Evolutionary conservation across 2,113 vertebrate genomes (phyloP), one percentile per base, ranked within the genome.

Genomic region (Xiphorhynchus elegans): DNA sequence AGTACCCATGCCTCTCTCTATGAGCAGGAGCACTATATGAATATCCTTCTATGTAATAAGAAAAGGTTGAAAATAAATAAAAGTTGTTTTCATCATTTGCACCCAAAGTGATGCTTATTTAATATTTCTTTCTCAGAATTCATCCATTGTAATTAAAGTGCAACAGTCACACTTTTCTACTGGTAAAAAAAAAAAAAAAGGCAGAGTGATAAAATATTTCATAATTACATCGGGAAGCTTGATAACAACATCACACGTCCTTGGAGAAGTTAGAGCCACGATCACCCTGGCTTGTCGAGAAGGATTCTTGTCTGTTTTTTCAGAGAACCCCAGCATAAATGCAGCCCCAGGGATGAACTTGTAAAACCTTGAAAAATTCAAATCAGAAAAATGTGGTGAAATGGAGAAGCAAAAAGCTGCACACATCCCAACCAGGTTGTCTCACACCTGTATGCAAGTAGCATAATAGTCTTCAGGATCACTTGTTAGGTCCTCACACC

Each of bases 151-250:
- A 88, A 77, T 63, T 47, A 77, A 90, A 88, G 63, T 53, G 25
- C 39, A 75, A 89, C 6, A 24, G 17, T 52, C 28, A 58, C 20
- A n/a, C 13, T 72, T 84, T 80, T 55, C 39, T 60, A 72, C 44
- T 58, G 53, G 42, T 18, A 47, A 77, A 68, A 25, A 46, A 46
- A 46, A 44, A 44, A 44, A 42, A 67, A 49, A 74, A 4, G 49
- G 24, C 17, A 64, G 25, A 73, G 18, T 7, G 2, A 68, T 33
- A 69, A 70, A 88, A 78, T 77, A 82, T 40, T 75, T 79, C 49
- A 52, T 72, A 89, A 46, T 97, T 98, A 98, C 98, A 80, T 63
- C 84, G 89, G 98, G 98, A 77, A 97, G 68, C 93, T 97, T 98
- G 80, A 97, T 46, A 80, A 98, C 96, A 33, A 98, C 4, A 49